These are phyloP conservation scores for Priapulus caudatus DNA, from an alignment of 2,888 invertebrate genomes.

Conservation along the genomic window DNA sequence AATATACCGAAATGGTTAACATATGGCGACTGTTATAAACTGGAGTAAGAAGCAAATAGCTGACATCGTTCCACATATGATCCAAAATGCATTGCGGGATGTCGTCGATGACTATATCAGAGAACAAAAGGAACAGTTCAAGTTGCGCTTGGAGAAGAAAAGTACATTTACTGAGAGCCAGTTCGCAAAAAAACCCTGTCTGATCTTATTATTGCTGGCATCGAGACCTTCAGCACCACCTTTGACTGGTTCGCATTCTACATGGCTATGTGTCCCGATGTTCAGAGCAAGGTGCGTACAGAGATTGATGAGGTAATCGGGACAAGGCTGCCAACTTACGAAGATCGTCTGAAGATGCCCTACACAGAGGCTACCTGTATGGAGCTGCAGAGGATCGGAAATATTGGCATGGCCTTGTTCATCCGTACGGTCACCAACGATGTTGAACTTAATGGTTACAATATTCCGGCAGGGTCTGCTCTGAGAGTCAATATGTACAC, in stretches of 20 bases:
- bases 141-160: too few species aligned
- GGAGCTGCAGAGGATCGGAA: not conserved
- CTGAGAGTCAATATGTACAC: constrained; percentile 4
- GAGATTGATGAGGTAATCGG: not conserved
- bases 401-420: not conserved
- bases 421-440: not conserved
- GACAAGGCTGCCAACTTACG: not conserved
- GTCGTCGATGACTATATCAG: too few species aligned
- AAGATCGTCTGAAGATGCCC: not conserved
- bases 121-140: too few species aligned
- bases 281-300: not conserved
- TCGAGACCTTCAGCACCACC: not conserved
- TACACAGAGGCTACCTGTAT: not conserved
- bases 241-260: not conserved
- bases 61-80: too few species aligned
- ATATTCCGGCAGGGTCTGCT: not conserved
- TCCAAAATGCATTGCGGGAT: too few species aligned
- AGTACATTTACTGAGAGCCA: too few species aligned
- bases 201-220: not conserved
- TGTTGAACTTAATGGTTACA: not conserved
- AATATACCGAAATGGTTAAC: too few species aligned
- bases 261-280: not conserved
- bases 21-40: too few species aligned
- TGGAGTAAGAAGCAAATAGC: too few species aligned
- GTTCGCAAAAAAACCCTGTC: too few species aligned